Percentiles rank a stretch among this genome's conserved stretches.
phyloP scores from a whole-genome alignment of 2,797 vertebrate species.

The Falco columbarius region DNA sequence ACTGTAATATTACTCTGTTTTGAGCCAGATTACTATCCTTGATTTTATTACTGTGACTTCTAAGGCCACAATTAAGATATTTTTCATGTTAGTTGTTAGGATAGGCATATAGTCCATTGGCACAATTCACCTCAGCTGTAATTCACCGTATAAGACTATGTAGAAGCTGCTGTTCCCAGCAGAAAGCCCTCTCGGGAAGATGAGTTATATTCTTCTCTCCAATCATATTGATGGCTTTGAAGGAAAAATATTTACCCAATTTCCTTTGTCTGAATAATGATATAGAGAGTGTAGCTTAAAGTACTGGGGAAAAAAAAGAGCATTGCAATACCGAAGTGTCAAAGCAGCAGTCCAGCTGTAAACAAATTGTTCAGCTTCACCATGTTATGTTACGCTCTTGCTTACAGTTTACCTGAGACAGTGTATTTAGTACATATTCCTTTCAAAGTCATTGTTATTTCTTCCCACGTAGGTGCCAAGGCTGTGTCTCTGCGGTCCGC shows the following conservation, averaged over 20 bases:
- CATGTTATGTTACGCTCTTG: not conserved
- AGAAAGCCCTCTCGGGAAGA: not conserved
- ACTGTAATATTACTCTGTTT: conserved; percentile 39
- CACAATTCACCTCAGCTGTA: not conserved
- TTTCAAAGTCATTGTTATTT: not conserved
- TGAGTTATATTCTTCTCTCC: not conserved
- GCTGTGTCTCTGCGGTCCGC: not conserved
- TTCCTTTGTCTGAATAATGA: not conserved
- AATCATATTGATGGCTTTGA: not conserved
- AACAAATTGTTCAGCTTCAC: not conserved
- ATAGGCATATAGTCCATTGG: not conserved
- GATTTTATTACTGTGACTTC: conserved; percentile 38
- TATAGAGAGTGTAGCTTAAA: not conserved
- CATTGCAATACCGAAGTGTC: not conserved
- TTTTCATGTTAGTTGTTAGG: not conserved
- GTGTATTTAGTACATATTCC: not conserved
- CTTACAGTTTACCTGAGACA: not conserved
- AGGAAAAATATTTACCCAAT: not conserved
- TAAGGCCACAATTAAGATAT: not conserved
- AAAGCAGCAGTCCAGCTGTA: not conserved
- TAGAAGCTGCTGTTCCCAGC: not conserved
- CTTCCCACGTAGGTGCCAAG: not conserved
- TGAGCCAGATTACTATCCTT: conserved; percentile 34
- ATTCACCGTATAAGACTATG: not conserved
- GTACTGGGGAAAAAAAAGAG: too few species aligned